Evolutionary conservation across 2,113 vertebrate species (phyloP).

Genomic region (Odocoileus virginianus): DNA sequence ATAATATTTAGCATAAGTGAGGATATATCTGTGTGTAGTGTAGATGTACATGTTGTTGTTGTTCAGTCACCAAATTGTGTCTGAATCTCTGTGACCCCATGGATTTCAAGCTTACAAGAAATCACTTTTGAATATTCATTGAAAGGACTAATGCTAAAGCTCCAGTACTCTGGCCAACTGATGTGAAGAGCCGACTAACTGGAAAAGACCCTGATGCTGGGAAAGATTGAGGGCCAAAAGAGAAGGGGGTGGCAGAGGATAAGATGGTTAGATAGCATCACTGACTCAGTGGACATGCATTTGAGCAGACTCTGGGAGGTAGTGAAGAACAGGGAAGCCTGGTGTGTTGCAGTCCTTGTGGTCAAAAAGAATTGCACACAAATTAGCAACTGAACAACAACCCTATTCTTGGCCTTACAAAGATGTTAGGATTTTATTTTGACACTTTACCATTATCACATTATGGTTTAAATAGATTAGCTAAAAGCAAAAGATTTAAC

Average conservation of each 20-base stretch:
- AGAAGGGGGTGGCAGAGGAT: background rate
- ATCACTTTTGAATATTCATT: background rate
- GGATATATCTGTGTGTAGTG: background rate
- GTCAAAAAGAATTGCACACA: background rate
- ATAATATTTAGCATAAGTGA: background rate
- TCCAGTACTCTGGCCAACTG: background rate
- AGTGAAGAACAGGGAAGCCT: background rate
- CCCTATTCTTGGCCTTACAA: background rate
- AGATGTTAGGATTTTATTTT: slow-evolving; percentile 52
- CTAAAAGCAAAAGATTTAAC: slow-evolving; percentile 40
- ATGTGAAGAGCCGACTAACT: background rate
- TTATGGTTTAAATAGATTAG: slow-evolving; percentile 40
- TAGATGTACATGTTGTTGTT: background rate
- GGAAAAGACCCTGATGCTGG: background rate
- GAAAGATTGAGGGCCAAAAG: background rate
- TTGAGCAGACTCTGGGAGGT: background rate
- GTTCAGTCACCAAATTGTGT: background rate
- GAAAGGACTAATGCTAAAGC: background rate
- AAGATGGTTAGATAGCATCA: background rate
- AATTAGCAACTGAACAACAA: background rate
- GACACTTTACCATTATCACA: background rate
- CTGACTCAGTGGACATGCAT: background rate
- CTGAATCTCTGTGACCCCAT: background rate
- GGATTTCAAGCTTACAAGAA: background rate
- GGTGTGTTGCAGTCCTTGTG: accelerated